These are phyloP conservation scores for Exephanes ischioxanthus DNA, from an alignment of 2,888 invertebrate genomes.

Conservation along the genomic window DNA sequence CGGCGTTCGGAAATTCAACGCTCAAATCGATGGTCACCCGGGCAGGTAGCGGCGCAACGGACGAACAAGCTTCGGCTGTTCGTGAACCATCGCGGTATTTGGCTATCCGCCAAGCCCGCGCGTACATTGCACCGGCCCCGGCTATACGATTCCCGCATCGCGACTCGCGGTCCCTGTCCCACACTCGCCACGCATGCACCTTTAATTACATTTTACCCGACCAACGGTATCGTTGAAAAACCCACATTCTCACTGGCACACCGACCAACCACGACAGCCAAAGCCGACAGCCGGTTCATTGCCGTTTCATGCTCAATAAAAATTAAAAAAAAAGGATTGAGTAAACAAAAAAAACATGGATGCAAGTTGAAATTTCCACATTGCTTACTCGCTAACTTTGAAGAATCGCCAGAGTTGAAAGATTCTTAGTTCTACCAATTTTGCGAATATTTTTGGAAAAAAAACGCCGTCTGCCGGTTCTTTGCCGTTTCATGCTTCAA, in stretches of 20 bases:
- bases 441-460: neutral
- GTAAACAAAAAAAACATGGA: conserved; percentile 4
- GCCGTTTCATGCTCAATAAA: conserved; percentile 12
- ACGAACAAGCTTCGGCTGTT: conserved; percentile 50
- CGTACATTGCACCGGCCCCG: conserved; percentile 37
- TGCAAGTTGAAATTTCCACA: neutral
- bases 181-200: conserved; percentile 38
- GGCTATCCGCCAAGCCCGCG: conserved; percentile 57
- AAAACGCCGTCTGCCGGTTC: neutral
- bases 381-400: no score
- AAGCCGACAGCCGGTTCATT: neutral
- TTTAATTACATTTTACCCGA: conserved; percentile 63
- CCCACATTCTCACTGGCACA: conserved; percentile 36
- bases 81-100: conserved; percentile 60
- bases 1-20: conserved; percentile 49
- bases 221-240: conserved; percentile 39
- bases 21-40: conserved; percentile 66
- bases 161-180: conserved; percentile 7
- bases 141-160: conserved; percentile 13
- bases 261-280: conserved; percentile 13
- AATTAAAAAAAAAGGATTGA: neutral
- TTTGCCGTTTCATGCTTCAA: no score
- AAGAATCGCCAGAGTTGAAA: no score
- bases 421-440: no score
- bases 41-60: conserved; percentile 37